Evolutionary conservation across 2,888 invertebrate genomes (phyloP), one percentile per base, ranked within the genome.

Genomic region (Panopea generosa): DNA sequence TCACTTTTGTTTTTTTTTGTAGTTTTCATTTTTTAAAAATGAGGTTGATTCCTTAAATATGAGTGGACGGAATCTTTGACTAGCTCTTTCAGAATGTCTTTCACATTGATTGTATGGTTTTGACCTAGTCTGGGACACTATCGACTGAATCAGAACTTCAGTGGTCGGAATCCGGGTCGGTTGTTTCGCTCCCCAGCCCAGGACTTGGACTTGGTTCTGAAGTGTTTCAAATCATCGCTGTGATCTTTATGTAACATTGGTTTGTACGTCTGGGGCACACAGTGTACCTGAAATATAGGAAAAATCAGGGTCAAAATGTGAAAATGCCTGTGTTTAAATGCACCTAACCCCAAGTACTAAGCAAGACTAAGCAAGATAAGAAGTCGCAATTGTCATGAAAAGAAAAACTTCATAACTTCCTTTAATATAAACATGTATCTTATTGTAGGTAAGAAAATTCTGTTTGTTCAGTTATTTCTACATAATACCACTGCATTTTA

Each of bases 161-260:
- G 82, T 18, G 85, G 84, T 69, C 89, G 68, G 61, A 89, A 84
- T n/a, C 87, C 87, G 1, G 86, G 75, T 47, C 88, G 75, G 20
- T 69, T 63, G 16, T 71, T 70, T 16, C 74, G 38, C 6, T 77
- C 81, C 47, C 86, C 89, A 29, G 88, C 89, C 92, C 93, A 93
- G 0, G 96, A 95, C 92, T 96, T 96, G 84, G 96, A 95, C 91
- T 96, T 96, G 85, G 95, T 94, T 50, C 97, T 94, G 91, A 96
- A 97, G 80, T 94, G 94, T 61, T 94, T 94, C 63, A 97, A 94
- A 76, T 96, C 95, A 2, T 95, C 94, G 71, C 95, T 94, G 91
- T 96, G 96, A 59, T 95, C 94, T 0, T 97, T 96, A 91, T 98
- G 96, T 75, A 95, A 90, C 99, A 99, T 99, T 65, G 96, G 96